Conservation (phyloP, 2,797 vertebrate species). For the Sorex maritimensis region DNA sequence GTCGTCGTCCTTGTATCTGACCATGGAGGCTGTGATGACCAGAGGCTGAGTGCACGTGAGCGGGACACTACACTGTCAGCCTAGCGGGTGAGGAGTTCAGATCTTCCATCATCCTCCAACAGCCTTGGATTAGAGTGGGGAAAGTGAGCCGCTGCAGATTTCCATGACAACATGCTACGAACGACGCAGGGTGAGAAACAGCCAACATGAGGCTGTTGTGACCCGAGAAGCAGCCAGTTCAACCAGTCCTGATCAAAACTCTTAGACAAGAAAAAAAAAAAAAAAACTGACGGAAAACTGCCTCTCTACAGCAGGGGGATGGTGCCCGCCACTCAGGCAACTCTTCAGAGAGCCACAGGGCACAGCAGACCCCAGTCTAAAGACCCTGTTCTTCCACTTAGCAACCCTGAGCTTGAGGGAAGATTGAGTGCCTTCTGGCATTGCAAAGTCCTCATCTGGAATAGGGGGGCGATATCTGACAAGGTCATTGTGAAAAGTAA, state of each 20-base stretch:
- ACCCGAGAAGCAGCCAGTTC: conserved; percentile 53
- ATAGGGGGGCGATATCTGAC: not conserved
- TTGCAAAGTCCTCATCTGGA: conserved; percentile 43
- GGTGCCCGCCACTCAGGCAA: conserved; percentile 79
- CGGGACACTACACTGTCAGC: too few species aligned
- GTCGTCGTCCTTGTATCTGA: not conserved
- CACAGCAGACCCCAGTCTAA: not conserved
- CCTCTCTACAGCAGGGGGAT: too few species aligned
- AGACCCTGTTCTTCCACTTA: not conserved
- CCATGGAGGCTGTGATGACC: not conserved
- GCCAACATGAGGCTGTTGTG: conserved; percentile 66
- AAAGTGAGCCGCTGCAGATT: conserved; percentile 34
- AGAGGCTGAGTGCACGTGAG: too few species aligned
- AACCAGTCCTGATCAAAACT: conserved; percentile 61
- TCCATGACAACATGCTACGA: conserved; percentile 72
- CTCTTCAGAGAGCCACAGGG: conserved; percentile 71
- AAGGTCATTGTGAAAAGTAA: conserved; percentile 41
- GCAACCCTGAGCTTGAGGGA: not conserved
- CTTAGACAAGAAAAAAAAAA: conserved; percentile 78
- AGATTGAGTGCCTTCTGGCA: not conserved
- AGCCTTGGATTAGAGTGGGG: too few species aligned
- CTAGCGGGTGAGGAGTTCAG: too few species aligned
- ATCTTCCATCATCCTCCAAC: too few species aligned
- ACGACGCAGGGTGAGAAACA: conserved; percentile 41
- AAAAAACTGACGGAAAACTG: conserved; percentile 66